Evolutionary conservation across 2,888 invertebrate genomes (phyloP).

Genomic region (Pseudolycoriella hygida): DNA sequence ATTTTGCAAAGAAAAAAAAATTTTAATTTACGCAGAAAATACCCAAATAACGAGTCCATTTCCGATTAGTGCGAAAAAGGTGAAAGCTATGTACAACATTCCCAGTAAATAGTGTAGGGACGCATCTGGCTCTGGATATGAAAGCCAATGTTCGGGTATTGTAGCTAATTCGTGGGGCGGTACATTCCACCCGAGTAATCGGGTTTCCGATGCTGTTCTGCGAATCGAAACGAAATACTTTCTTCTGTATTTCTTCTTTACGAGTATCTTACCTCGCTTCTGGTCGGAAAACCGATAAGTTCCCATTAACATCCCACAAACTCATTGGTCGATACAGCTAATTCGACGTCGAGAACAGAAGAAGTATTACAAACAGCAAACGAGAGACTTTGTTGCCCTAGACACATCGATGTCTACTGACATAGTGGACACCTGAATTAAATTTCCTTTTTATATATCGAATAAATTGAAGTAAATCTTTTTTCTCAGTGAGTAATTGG

Average conservation of each 20-base stretch:
- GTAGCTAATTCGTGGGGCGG: constrained; percentile 55
- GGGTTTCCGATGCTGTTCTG: constrained; percentile 19
- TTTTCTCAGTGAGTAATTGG: too few species aligned
- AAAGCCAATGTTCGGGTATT: constrained; percentile 68
- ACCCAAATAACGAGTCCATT: constrained; percentile 77
- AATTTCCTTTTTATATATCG: too few species aligned
- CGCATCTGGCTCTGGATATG: constrained; percentile 62
- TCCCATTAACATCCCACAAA: constrained; percentile 5
- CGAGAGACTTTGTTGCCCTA: too few species aligned
- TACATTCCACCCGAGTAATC: constrained; percentile 57
- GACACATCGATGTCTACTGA: too few species aligned
- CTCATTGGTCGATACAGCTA: neutral
- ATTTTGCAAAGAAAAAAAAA: neutral
- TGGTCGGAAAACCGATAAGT: constrained; percentile 10
- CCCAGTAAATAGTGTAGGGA: constrained; percentile 65
- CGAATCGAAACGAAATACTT: too few species aligned
- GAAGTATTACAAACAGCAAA: too few species aligned
- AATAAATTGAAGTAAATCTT: too few species aligned
- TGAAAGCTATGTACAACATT: constrained; percentile 57
- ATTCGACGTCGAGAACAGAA: too few species aligned
- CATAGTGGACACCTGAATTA: too few species aligned
- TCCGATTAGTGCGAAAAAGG: constrained; percentile 51
- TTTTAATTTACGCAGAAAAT: constrained; percentile 44
- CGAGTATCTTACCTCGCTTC: constrained; percentile 9
- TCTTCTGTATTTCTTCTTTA: neutral